Base-by-base conservation (phyloP, 2,888 invertebrate genomes). In the Conistra vaccinii region DNA sequence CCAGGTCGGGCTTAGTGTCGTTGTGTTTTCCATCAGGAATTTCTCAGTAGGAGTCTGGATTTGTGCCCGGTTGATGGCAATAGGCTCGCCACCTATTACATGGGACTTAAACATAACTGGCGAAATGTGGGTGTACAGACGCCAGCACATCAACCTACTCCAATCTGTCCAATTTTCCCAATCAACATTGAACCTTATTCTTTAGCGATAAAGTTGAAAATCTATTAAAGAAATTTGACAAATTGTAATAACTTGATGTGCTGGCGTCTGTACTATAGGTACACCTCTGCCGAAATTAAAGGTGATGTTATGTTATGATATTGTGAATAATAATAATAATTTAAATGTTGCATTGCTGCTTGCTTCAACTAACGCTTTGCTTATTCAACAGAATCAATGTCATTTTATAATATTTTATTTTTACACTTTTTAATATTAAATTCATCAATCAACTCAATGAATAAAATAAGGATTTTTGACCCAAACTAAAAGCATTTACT, bases 321-420 rank as follows among this genome's bases (percentile, higher is more conserved):
- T 55, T 20, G 14, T 65, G 0, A 63, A 29, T 42, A 26, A 20
- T 45, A 63, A 29, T 29, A 65, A 45, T 23, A 45, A 45, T 14
- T 29, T 45, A 14, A 9, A 14, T 39, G 23, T 51, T 32, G 26
- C 58, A 58, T n/a, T 0, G 9, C 14, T 17, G 82, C 79, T 82
- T 80, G 79, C 79, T 79, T 65, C 5, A 0, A 82, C 42, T 80
- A 80, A 80, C 9, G 83, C 79, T 80, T 69, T 0, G 83, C 79
- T 80, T 76, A 0, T 70, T 12, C n/a, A 9, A 55, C 23, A n/a
- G 39, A 32, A 73, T 17, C 5, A 32, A 23, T 57, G 29, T 65
- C 1, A 42, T 71, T 5, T 5, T 42, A 29, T 14, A 9, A 26
- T 23, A 26, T 20, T 14, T 26, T n/a, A 20, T 39, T 9, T n/a